A percentile compares a stretch with the other conserved stretches of the same genome.
Conservation (phyloP, 2,797 vertebrate species). For the Epinephelus malabaricus region DNA sequence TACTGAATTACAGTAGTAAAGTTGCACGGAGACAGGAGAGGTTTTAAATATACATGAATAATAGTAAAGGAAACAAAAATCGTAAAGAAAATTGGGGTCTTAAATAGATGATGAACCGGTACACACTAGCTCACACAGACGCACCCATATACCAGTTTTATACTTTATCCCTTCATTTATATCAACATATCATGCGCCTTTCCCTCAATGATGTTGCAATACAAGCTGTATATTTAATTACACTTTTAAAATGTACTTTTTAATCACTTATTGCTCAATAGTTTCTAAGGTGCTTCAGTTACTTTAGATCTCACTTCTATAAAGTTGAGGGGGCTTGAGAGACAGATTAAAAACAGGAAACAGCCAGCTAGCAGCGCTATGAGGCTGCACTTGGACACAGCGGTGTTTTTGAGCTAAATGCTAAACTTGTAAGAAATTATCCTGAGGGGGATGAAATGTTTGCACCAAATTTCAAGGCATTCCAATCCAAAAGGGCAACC, state of each 20-base stretch:
- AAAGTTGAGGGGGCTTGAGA: neutral
- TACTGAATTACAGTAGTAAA: neutral
- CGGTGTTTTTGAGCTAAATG: neutral
- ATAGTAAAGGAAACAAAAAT: neutral
- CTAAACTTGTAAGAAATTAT: neutral
- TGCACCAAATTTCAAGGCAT: no score
- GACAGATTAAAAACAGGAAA: neutral
- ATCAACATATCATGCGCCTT: neutral
- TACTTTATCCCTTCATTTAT: neutral
- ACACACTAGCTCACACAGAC: neutral
- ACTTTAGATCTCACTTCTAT: neutral
- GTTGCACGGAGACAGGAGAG: neutral
- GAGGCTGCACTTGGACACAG: neutral
- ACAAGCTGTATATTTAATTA: neutral
- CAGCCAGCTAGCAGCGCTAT: neutral
- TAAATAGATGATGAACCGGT: neutral
- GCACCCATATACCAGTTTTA: neutral
- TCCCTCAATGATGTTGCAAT: neutral
- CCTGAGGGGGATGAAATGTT: neutral
- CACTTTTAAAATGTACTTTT: neutral
- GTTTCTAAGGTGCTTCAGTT: neutral
- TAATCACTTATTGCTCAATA: neutral
- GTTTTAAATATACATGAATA: slow-evolving; percentile 13
- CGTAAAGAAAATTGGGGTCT: neutral
- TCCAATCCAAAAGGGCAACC: neutral